Base-by-base conservation (phyloP, 2,113 vertebrate genomes). In the Triplophysa tibetana region DNA sequence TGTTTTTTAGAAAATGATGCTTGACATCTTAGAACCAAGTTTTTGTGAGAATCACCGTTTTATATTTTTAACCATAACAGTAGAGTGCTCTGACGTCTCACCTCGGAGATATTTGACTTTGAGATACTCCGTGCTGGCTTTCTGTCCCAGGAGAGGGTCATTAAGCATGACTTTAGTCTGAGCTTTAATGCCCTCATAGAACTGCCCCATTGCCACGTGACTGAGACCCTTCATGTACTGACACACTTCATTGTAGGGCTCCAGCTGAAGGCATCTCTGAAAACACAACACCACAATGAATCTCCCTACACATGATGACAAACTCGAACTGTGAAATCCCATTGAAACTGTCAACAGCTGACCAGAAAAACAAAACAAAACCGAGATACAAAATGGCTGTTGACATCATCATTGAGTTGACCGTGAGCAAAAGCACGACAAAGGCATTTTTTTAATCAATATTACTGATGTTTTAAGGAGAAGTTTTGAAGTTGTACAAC, bases 141-240 rank as follows among this genome's bases (percentile, higher is more conserved):
- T 99, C 89, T 99, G 97, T 41, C 97, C 97, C 4, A 97, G 95
- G 19, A 99, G 91, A 1, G 97, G 98, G 61, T 98, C 96, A 16
- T 98, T 99, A 56, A 99, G 83, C 97, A 99, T 99, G 52, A 98
- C 97, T 89, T 98, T 98, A 4, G 98, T 99, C 76, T 99, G 98
- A 56, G 97, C 96, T 90, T 99, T 99, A 87, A 99, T 98, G 60
- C 98, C 98, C 89, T 99, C 96, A 54, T 99, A 99, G 88, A 99
- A 99, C 85, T 99, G 98, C 0, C 98, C 98, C 96, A 98, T 96
- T 14, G 97, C 95, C 80, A 99, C 98, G 3, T 99, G 96, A 80
- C 97, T 97, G 65, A 99, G 90, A 4, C 97, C 98, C 85, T 97
- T 98, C 98, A 99, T 98, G 83, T 99, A 99, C 89, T 99, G 98